Conservation (phyloP, 2,888 invertebrate genomes). For the Melangyna quadrimaculata region DNA sequence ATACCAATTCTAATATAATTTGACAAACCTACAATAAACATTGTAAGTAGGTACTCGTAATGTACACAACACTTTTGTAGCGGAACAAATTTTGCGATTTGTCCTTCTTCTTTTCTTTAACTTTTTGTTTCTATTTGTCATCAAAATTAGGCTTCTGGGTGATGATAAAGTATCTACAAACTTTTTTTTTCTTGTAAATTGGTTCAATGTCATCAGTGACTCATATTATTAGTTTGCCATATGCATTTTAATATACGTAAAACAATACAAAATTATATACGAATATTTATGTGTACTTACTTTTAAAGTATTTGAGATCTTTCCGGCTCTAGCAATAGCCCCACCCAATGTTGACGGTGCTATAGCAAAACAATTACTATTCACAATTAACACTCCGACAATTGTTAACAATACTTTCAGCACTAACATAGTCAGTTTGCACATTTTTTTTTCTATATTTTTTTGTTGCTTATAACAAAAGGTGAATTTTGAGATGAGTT, state of each 20-base stretch:
- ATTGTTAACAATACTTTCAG: conserved; percentile 54
- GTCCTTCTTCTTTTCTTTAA: conserved; percentile 9
- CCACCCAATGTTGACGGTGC: conserved; percentile 81
- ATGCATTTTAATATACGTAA: not conserved
- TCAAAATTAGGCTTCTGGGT: not conserved
- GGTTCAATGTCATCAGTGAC: conserved; percentile 9
- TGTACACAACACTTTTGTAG: not conserved
- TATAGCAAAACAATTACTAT: conserved; percentile 76
- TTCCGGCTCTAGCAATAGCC: conserved; percentile 80
- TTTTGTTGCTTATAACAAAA: not conserved
- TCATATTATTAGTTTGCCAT: not conserved
- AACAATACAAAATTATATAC: not conserved
- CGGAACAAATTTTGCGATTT: conserved; percentile 36
- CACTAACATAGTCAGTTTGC: conserved; percentile 58
- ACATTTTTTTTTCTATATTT: conserved; percentile 10
- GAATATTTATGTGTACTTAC: conserved; percentile 75
- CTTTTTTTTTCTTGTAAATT: not conserved
- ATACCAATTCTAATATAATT: not conserved
- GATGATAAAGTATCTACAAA: not conserved
- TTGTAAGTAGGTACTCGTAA: not conserved
- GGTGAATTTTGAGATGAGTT: not conserved
- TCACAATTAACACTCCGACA: conserved; percentile 52
- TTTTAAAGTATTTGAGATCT: conserved; percentile 80
- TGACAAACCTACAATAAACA: no score
- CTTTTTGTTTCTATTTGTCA: not conserved